Conservation (phyloP, 2,113 vertebrate species). For the Apodemus sylvaticus region DNA sequence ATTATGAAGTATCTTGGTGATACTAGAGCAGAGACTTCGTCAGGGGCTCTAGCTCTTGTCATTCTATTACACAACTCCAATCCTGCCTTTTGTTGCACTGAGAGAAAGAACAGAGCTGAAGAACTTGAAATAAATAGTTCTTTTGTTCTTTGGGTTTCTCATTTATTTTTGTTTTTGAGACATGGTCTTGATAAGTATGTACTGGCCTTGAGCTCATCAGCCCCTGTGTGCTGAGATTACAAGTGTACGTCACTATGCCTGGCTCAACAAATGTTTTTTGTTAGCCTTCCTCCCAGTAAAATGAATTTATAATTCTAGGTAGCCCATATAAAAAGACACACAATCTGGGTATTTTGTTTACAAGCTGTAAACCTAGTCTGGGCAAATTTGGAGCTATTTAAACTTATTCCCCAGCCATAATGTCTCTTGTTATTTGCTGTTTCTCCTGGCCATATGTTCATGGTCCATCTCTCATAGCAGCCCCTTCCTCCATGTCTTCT, state of each 20-base stretch:
- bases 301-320: too few species aligned
- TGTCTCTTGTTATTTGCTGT: too few species aligned
- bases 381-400: too few species aligned
- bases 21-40: neutral
- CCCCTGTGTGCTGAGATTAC: neutral
- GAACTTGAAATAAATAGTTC: constrained; percentile 26
- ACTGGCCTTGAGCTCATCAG: neutral
- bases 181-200: neutral
- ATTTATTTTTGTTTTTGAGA: neutral
- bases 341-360: too few species aligned
- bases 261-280: neutral
- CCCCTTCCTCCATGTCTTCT: too few species aligned
- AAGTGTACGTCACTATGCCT: neutral
- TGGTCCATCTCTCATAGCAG: too few species aligned
- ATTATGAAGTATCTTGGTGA: constrained; percentile 36
- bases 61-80: constrained; percentile 2
- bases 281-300: neutral
- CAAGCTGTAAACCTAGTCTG: too few species aligned
- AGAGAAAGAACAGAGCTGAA: neutral
- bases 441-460: too few species aligned
- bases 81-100: neutral
- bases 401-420: too few species aligned
- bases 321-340: too few species aligned
- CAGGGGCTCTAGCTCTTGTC: constrained; percentile 4
- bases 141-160: neutral